Evolutionary conservation across 2,888 invertebrate genomes (phyloP).

Genomic region (Eupithecia vulgata): DNA sequence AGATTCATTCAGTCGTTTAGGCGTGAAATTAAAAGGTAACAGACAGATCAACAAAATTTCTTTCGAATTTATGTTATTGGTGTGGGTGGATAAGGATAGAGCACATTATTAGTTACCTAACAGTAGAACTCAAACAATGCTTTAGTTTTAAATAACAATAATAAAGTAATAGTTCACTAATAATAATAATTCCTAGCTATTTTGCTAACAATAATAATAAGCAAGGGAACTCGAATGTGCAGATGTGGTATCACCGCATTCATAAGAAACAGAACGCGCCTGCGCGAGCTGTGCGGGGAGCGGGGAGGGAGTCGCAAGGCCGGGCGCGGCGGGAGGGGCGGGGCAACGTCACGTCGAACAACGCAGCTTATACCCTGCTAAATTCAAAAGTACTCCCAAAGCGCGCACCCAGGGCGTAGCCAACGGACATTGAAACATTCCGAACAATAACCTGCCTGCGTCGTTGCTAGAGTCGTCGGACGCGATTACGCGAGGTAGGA

Average conservation of each 20-base stretch:
- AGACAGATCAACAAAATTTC: background rate
- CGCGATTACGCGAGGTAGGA: conserved; percentile 80
- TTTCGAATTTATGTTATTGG: background rate
- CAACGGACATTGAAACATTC: conserved; percentile 49
- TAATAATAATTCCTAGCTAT: background rate
- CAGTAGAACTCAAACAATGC: background rate
- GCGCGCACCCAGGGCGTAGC: conserved; percentile 38
- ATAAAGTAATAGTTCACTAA: too few species aligned
- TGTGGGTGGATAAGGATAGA: background rate
- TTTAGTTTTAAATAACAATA: background rate
- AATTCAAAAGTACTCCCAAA: conserved; percentile 58
- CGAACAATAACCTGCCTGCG: conserved; percentile 76
- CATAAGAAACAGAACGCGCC: conserved; percentile 74
- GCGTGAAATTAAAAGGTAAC: background rate
- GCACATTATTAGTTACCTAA: background rate
- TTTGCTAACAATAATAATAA: conserved; percentile 38
- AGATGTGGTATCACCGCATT: conserved; percentile 69
- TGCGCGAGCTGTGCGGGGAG: conserved; percentile 72
- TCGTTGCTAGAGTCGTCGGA: conserved; percentile 74
- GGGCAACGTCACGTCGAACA: conserved; percentile 80
- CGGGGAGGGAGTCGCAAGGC: conserved; percentile 79
- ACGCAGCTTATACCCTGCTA: conserved; percentile 71
- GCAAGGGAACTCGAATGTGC: conserved; percentile 47
- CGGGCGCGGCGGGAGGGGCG: conserved; percentile 71
- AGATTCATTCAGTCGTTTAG: background rate